A percentile compares a stretch with the other conserved stretches of the same genome.
These are phyloP conservation scores for Drosophila subquinaria DNA, from an alignment of 2,888 invertebrate species.

Conservation along the genomic window DNA sequence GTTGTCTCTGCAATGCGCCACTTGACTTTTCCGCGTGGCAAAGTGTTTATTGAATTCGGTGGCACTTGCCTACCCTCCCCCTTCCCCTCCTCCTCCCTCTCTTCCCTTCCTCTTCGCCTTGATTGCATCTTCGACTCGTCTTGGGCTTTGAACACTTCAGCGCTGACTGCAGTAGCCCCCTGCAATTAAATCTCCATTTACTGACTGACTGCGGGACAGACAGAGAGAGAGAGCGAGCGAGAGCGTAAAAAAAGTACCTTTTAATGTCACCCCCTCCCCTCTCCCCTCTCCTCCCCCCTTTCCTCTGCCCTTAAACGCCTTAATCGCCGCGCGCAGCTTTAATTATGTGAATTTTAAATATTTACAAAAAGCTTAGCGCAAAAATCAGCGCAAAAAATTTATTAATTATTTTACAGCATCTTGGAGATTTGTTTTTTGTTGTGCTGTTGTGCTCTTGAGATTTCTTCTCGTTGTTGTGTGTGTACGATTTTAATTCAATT, in stretches of 20 bases:
- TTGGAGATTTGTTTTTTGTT: slow-evolving; percentile 43
- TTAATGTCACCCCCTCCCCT: slow-evolving; percentile 55
- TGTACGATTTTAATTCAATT: slow-evolving; percentile 73
- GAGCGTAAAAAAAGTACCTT: slow-evolving; percentile 65
- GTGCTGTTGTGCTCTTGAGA: slow-evolving; percentile 43
- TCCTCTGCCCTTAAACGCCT: slow-evolving; percentile 27
- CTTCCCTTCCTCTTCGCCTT: slow-evolving; percentile 28
- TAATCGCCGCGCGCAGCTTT: slow-evolving; percentile 74
- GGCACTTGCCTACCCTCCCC: slow-evolving; percentile 60
- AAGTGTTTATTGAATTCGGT: slow-evolving; percentile 82
- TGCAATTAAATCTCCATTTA: slow-evolving; percentile 83
- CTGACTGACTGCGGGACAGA: not conserved
- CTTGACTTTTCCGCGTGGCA: slow-evolving; percentile 77
- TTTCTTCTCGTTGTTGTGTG: slow-evolving; percentile 25
- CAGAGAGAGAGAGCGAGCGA: slow-evolving; percentile 27
- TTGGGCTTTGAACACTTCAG: slow-evolving; percentile 36
- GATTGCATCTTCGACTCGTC: slow-evolving; percentile 65
- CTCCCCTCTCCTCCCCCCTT: not conserved
- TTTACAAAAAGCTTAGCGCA: slow-evolving; percentile 77
- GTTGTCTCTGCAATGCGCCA: slow-evolving; percentile 67
- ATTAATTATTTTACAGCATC: slow-evolving; percentile 81
- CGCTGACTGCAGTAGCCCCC: slow-evolving; percentile 65
- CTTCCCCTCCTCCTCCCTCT: not conserved
- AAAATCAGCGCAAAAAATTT: slow-evolving; percentile 81
- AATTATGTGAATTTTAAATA: slow-evolving; percentile 82